A percentile compares a stretch with the other conserved stretches of the same genome.
Evolutionary conservation across 2,113 vertebrate species (phyloP).

Genomic region (Myrmophylax atrothorax): DNA sequence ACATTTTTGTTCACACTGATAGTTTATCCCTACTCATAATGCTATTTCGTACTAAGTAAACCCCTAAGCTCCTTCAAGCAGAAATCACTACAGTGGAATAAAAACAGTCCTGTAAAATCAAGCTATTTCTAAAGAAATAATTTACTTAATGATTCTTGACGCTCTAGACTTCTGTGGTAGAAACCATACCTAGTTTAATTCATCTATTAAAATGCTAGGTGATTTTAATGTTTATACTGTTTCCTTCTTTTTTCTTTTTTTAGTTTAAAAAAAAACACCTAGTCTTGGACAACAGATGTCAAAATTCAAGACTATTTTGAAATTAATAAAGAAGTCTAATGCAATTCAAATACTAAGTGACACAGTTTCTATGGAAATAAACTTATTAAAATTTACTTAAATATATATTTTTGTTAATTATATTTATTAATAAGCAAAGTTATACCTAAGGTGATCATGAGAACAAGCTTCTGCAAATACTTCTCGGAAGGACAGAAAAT

Average conservation of each 20-base stretch:
- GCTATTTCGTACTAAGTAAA: not conserved
- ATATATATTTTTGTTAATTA: constrained; percentile 6
- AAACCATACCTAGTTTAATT: not conserved
- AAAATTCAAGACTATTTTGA: not conserved
- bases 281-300: not conserved
- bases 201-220: not conserved
- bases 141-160: not conserved
- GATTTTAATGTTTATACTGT: not conserved
- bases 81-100: not conserved
- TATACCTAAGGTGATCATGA: constrained; percentile 94
- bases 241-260: not conserved
- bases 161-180: not conserved
- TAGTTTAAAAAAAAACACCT: not conserved
- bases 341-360: not conserved
- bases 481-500: constrained; percentile 84
- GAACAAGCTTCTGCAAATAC: constrained; percentile 92
- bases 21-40: not conserved
- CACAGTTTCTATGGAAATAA: not conserved
- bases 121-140: not conserved
- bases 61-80: not conserved
- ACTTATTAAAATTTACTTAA: not conserved
- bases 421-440: constrained; percentile 42
- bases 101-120: not conserved
- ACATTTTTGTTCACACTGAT: not conserved
- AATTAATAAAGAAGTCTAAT: not conserved